A percentile compares a stretch with the other conserved stretches of the same genome.
phyloP scores from a whole-genome alignment of 1,140 invertebrate species.

The Lithobius niger region DNA sequence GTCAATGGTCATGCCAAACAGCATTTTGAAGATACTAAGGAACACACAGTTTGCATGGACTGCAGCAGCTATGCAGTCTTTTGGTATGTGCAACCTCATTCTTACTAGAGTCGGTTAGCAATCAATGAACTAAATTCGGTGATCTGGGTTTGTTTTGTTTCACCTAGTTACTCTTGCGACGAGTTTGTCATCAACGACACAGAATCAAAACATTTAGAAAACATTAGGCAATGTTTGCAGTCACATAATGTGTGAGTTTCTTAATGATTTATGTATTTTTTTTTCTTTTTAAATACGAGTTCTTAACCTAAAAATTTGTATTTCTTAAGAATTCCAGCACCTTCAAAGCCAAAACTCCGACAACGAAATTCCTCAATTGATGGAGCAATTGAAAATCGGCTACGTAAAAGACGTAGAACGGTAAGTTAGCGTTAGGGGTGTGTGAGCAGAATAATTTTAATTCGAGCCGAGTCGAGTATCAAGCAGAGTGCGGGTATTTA shows the following conservation, averaged over 20 bases:
- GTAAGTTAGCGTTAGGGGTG: too few relatives aligned
- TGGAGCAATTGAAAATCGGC: conserved; percentile 7
- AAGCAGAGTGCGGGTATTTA: too few relatives aligned
- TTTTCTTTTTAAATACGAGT: conserved; percentile 15
- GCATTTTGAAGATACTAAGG: conserved; percentile 46
- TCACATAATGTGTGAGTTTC: conserved; percentile 22
- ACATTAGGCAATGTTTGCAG: conserved; percentile 34
- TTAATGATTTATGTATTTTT: conserved; percentile 1
- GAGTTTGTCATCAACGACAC: conserved; percentile 65
- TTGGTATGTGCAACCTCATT: conserved; percentile 43
- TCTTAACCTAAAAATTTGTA: conserved; percentile 19
- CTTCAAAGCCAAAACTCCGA: not conserved
- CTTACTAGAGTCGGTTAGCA: not conserved
- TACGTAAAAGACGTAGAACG: conserved; percentile 11
- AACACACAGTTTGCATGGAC: conserved; percentile 60
- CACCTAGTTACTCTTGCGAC: conserved; percentile 60
- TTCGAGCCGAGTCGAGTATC: too few relatives aligned
- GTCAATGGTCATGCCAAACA: conserved; percentile 58
- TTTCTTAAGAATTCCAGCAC: conserved; percentile 9
- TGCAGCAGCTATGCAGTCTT: conserved; percentile 57
- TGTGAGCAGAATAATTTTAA: too few relatives aligned
- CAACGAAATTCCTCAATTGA: conserved; percentile 7
- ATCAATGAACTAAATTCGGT: not conserved
- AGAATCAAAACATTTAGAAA: conserved; percentile 43
- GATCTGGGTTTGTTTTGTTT: conserved; percentile 5